Percentiles rank a stretch among this genome's conserved stretches.
phyloP scores from a whole-genome alignment of 64 coral and sea anemone species.

The Stichodactyla helianthus region DNA sequence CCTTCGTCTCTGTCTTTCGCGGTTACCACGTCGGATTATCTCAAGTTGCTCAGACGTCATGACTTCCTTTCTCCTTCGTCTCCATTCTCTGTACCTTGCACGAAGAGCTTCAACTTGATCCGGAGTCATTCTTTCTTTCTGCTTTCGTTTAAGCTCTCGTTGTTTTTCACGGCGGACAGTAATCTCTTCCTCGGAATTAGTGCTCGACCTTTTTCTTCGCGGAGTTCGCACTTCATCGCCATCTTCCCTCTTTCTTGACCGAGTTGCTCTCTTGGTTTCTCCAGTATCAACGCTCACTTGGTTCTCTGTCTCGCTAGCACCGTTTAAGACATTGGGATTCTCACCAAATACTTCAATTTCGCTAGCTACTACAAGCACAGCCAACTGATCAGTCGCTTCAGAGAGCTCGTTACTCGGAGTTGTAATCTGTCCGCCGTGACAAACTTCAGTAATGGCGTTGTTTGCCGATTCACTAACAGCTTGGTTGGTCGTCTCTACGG shows the following conservation, averaged over 20 bases:
- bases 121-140: conserved; percentile 88
- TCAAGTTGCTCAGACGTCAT: conserved; percentile 94
- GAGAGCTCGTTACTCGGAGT: conserved; percentile 53
- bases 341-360: conserved; percentile 86
- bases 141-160: conserved; percentile 88
- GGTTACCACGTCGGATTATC: conserved; percentile 89
- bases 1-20: conserved; percentile 85
- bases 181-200: conserved; percentile 54
- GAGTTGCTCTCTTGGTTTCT: conserved; percentile 28
- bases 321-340: conserved; percentile 77
- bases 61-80: conserved; percentile 85
- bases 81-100: conserved; percentile 91
- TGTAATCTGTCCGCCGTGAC: conserved; percentile 53
- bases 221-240: conserved; percentile 34
- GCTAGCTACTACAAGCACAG: conserved; percentile 80
- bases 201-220: conserved; percentile 41
- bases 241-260: conserved; percentile 38
- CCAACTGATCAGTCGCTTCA: conserved; percentile 68
- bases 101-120: conserved; percentile 86
- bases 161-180: conserved; percentile 89
- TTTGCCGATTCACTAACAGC: conserved; percentile 58
- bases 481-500: neutral
- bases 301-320: conserved; percentile 27
- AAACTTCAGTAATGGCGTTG: conserved; percentile 78
- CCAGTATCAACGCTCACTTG: conserved; percentile 22